These are phyloP conservation scores for Brachyrhaphis roseni DNA, from an alignment of 2,797 vertebrate species.

Conservation along the genomic window DNA sequence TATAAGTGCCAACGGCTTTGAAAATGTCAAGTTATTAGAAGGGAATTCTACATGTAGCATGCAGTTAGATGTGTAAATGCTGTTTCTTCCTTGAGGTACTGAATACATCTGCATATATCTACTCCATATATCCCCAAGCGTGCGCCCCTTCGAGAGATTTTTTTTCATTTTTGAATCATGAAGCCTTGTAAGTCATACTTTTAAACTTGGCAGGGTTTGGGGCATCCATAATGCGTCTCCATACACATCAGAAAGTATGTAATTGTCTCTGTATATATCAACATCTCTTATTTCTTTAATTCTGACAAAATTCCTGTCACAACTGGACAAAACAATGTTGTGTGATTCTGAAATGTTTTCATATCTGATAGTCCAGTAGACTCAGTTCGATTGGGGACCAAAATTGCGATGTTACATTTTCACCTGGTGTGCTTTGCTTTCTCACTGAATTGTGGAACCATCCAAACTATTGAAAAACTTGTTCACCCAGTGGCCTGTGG, in stretches of 20 bases:
- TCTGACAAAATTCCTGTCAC: neutral
- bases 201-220: neutral
- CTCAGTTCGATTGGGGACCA: too few relatives aligned
- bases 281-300: neutral
- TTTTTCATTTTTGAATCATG: neutral
- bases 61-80: neutral
- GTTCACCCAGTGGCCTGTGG: too few relatives aligned
- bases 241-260: neutral
- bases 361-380: too few relatives aligned
- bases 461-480: too few relatives aligned
- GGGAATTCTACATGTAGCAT: neutral
- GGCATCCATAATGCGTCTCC: neutral
- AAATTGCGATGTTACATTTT: too few relatives aligned
- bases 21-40: neutral
- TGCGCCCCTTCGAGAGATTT: neutral
- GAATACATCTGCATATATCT: neutral
- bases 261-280: neutral
- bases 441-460: too few relatives aligned
- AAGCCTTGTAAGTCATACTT: neutral
- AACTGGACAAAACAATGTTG: neutral
- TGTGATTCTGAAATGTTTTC: neutral
- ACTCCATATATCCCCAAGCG: neutral
- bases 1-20: neutral
- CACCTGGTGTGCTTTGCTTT: too few relatives aligned
- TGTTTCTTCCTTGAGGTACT: neutral